These are phyloP conservation scores for Syngnathus scovelli DNA, from an alignment of 2,113 vertebrate species.

Conservation along the genomic window DNA sequence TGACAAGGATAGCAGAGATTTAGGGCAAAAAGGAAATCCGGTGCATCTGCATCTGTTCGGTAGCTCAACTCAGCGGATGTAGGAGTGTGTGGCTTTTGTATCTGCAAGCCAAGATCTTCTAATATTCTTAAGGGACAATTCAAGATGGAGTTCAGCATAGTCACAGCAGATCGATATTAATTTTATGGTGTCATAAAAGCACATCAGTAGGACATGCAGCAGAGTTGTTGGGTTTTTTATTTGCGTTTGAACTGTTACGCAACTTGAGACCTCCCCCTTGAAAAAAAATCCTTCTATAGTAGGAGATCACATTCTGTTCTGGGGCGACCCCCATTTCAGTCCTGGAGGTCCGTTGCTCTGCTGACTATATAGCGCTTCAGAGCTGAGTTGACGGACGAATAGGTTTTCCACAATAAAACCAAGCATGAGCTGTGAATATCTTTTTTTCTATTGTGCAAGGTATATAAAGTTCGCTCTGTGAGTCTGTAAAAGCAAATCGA, in stretches of 20 bases:
- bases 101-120: conserved; percentile 10
- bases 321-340: neutral
- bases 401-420: conserved; percentile 36
- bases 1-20: conserved; percentile 39
- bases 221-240: neutral
- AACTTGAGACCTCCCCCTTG: neutral
- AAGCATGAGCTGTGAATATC: conserved; percentile 36
- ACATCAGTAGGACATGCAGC: neutral
- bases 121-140: conserved; percentile 6
- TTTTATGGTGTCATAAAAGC: conserved; percentile 3
- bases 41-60: conserved; percentile 45
- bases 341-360: conserved; percentile 20
- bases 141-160: neutral
- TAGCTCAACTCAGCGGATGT: conserved; percentile 29
- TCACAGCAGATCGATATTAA: conserved; percentile 16
- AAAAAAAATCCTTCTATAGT: conserved; percentile 26
- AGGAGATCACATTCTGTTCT: conserved; percentile 16
- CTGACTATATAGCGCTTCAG: conserved; percentile 33
- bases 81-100: conserved; percentile 24
- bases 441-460: conserved; percentile 10
- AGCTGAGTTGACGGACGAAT: conserved; percentile 20
- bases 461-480: conserved; percentile 21
- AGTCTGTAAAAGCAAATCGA: conserved; percentile 32
- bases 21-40: conserved; percentile 47
- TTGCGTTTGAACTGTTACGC: neutral